These are phyloP conservation scores for Eulemur mongoz DNA, from an alignment of 2,797 vertebrate species.

Conservation along the genomic window DNA sequence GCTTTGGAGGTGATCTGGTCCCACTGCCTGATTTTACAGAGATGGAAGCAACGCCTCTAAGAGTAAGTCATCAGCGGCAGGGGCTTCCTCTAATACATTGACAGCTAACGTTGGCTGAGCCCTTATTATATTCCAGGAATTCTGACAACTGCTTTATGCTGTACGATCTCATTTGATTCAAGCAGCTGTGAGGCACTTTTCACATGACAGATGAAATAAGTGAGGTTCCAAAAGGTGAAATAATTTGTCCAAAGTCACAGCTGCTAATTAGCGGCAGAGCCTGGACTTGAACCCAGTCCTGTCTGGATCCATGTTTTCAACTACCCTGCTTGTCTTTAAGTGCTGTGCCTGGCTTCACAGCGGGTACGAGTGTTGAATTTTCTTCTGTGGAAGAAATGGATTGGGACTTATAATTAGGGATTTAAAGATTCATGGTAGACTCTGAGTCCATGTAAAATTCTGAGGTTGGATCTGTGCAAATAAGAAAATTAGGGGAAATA, in stretches of 20 bases:
- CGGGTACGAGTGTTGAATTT: neutral
- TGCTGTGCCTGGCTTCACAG: neutral
- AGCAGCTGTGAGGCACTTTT: neutral
- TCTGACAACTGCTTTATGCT: neutral
- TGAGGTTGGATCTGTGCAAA: neutral
- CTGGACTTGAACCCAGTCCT: neutral
- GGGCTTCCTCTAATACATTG: neutral
- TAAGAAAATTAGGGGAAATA: neutral
- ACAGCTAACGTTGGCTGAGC: neutral
- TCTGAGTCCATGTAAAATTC: neutral
- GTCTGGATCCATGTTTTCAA: neutral
- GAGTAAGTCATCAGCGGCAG: neutral
- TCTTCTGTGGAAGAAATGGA: neutral
- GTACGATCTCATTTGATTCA: neutral
- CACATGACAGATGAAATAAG: neutral
- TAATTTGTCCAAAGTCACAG: neutral
- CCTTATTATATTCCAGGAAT: neutral
- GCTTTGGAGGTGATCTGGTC: neutral
- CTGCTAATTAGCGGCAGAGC: neutral
- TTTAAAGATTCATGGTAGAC: neutral
- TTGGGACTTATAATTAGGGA: neutral
- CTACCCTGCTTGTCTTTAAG: neutral
- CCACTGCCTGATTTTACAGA: neutral
- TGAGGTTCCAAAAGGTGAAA: neutral
- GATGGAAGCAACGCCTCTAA: neutral